These are phyloP conservation scores for Conger conger DNA, from an alignment of 2,113 vertebrate genomes.

Conservation along the genomic window DNA sequence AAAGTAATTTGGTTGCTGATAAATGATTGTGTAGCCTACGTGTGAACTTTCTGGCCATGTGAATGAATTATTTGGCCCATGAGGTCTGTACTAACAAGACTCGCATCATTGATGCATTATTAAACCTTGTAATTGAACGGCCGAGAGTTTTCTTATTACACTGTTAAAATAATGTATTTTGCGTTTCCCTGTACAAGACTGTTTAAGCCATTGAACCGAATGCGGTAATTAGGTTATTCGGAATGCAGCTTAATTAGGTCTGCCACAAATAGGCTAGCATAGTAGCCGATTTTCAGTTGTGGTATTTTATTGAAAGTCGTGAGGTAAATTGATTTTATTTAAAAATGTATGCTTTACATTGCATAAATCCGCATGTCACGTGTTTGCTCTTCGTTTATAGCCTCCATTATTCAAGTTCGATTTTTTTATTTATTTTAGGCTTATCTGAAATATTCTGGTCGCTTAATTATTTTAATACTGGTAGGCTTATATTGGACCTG, in stretches of 20 bases:
- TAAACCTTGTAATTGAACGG: conserved; percentile 98
- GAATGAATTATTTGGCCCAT: conserved; percentile 87
- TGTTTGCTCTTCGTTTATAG: not conserved
- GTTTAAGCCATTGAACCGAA: conserved; percentile 93
- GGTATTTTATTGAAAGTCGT: conserved; percentile 63
- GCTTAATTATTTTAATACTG: too few relatives aligned
- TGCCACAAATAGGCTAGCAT: conserved; percentile 87
- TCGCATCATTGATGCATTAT: conserved; percentile 97
- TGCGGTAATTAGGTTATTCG: conserved; percentile 83
- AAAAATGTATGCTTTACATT: not conserved
- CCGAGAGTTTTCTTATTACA: conserved; percentile 99
- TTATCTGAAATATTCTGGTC: too few relatives aligned
- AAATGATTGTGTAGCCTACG: conserved; percentile 68
- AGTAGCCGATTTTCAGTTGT: conserved; percentile 84
- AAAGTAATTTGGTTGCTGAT: conserved; percentile 84
- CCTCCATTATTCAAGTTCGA: too few relatives aligned
- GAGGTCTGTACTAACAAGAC: conserved; percentile 94
- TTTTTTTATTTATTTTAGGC: too few relatives aligned
- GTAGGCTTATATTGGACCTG: too few relatives aligned
- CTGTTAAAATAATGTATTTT: conserved; percentile 99
- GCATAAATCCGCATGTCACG: not conserved
- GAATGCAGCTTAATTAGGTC: conserved; percentile 88
- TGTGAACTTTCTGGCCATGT: conserved; percentile 75
- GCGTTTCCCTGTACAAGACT: conserved; percentile 97
- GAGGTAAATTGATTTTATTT: not conserved